These are phyloP conservation scores for Tyrophagus putrescentiae DNA, from an alignment of 1,140 invertebrate genomes.

Conservation along the genomic window DNA sequence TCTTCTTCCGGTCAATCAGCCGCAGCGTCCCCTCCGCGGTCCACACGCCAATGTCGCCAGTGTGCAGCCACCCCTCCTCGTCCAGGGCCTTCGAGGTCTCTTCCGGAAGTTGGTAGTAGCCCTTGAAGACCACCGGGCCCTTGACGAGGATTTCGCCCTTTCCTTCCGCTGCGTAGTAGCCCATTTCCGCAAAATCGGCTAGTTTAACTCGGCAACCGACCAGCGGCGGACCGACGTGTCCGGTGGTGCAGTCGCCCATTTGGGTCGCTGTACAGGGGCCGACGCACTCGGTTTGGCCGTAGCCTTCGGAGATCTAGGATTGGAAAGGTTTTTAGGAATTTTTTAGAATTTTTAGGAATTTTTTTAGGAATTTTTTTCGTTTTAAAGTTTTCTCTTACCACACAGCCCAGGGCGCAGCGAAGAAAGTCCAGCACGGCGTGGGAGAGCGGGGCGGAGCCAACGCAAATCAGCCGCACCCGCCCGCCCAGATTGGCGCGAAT, in stretches of 20 bases:
- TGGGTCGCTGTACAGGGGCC: conserved; percentile 77
- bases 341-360: neutral
- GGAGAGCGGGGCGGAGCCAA: conserved; percentile 82
- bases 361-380: no score
- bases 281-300: conserved; percentile 90
- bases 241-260: conserved; percentile 71
- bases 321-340: neutral
- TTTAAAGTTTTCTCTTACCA: no score
- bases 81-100: conserved; percentile 75
- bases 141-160: conserved; percentile 47
- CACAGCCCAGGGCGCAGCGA: conserved; percentile 77
- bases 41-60: conserved; percentile 86
- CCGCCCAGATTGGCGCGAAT: conserved; percentile 66
- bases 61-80: conserved; percentile 83
- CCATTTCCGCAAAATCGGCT: conserved; percentile 93
- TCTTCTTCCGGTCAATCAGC: conserved; percentile 88
- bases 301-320: conserved; percentile 54
- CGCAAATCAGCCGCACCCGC: conserved; percentile 74
- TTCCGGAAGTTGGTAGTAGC: conserved; percentile 78
- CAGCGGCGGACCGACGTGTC: conserved; percentile 86
- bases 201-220: conserved; percentile 82
- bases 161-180: conserved; percentile 74
- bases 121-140: conserved; percentile 38
- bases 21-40: conserved; percentile 53
- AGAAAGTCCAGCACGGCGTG: conserved; percentile 85